These are phyloP conservation scores for Atherinosoma microstoma DNA, from an alignment of 2,797 vertebrate genomes.

Conservation along the genomic window DNA sequence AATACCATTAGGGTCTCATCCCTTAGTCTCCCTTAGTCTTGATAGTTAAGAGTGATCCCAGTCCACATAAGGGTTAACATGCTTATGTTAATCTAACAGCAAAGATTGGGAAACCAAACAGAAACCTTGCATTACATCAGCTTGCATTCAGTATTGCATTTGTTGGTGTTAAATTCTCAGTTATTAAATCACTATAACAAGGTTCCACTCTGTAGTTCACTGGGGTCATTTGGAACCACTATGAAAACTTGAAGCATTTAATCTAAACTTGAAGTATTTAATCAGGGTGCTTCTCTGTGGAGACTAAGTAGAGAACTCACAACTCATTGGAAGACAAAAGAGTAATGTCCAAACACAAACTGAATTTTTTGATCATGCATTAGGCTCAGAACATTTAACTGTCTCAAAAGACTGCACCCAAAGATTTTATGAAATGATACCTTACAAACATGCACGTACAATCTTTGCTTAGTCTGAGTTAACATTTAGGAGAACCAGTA, in stretches of 20 bases:
- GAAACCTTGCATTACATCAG: background rate
- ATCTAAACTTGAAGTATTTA: background rate
- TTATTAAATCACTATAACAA: no score
- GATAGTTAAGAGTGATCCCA: slow-evolving; percentile 38
- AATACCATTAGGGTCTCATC: slow-evolving; percentile 5
- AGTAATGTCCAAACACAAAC: no score
- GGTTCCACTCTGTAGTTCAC: no score
- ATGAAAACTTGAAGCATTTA: background rate
- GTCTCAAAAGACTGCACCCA: background rate
- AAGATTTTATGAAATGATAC: background rate
- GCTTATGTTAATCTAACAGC: slow-evolving; percentile 33
- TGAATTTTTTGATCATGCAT: no score
- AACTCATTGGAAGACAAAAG: no score
- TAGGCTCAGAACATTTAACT: background rate
- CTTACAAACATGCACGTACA: background rate
- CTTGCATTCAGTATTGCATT: background rate
- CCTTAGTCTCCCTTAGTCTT: slow-evolving; percentile 30
- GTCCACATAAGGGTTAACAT: slow-evolving; percentile 33
- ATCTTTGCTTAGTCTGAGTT: background rate
- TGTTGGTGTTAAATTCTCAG: background rate
- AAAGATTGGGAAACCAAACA: slow-evolving; percentile 17
- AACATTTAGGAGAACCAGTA: background rate
- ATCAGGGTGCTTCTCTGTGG: background rate
- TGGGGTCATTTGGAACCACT: no score
- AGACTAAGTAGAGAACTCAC: background rate